Evolutionary conservation across 2,113 vertebrate genomes (phyloP).

Genomic region (Pterocles gutturalis): DNA sequence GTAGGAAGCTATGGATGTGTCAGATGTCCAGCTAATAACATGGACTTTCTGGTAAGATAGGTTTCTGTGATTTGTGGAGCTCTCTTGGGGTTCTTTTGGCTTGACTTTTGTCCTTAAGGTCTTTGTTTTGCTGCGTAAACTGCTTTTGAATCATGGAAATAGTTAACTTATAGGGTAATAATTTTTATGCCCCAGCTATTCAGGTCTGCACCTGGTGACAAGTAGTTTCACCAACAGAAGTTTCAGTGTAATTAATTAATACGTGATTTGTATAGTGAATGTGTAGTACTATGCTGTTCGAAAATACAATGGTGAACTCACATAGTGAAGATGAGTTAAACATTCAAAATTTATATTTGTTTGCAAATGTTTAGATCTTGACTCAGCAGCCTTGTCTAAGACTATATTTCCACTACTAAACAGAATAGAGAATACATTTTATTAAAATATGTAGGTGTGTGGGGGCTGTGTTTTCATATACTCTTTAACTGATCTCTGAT

Average conservation of each 20-base stretch:
- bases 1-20: constrained; percentile 97
- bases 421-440: neutral
- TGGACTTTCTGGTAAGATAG: constrained; percentile 89
- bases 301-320: fast-evolving
- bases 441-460: neutral
- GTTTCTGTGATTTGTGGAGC: neutral
- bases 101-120: neutral
- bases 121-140: neutral
- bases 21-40: constrained; percentile 85
- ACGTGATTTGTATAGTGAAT: neutral
- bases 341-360: neutral
- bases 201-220: neutral
- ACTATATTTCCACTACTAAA: neutral
- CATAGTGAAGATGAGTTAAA: neutral
- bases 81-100: neutral
- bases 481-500: neutral
- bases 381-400: neutral
- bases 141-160: neutral
- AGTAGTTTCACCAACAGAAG: neutral
- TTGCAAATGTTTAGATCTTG: neutral
- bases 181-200: neutral
- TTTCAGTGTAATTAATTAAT: neutral
- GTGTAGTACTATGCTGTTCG: fast-evolving
- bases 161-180: neutral
- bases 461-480: neutral